phyloP scores from a whole-genome alignment of 2,113 vertebrate genomes.

The Heptranchias perlo region DNA sequence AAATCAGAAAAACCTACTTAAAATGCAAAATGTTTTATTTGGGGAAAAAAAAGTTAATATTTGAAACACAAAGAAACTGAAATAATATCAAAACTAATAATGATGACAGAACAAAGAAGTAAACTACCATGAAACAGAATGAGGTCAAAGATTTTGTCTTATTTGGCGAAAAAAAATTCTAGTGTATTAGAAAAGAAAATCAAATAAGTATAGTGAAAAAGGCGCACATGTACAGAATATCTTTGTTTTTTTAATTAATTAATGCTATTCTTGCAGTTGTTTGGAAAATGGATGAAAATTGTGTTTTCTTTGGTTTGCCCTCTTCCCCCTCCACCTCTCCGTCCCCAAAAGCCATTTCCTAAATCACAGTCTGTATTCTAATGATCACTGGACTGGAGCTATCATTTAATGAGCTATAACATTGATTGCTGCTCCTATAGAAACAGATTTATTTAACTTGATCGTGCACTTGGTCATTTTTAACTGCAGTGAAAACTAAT shows the following conservation, averaged over 20 bases:
- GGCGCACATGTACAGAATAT: not conserved
- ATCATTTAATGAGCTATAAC: slow-evolving; percentile 37
- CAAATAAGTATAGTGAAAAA: not conserved
- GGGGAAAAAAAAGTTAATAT: not conserved
- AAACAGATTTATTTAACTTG: slow-evolving; percentile 42
- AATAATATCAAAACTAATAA: slow-evolving; percentile 4
- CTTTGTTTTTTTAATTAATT: not conserved
- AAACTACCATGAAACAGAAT: not conserved
- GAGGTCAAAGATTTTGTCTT: not conserved
- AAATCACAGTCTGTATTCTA: slow-evolving; percentile 3
- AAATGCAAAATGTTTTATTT: not conserved
- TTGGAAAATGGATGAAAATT: not conserved
- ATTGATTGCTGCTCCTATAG: slow-evolving; percentile 39
- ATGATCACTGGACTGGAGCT: slow-evolving; percentile 1
- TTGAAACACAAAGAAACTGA: not conserved
- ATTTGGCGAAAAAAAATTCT: not conserved
- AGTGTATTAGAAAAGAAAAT: not conserved
- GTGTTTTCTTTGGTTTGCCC: not conserved
- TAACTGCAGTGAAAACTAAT: slow-evolving; percentile 38
- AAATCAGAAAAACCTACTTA: not conserved
- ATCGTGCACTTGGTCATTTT: slow-evolving; percentile 40
- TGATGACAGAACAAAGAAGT: not conserved
- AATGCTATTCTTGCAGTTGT: not conserved
- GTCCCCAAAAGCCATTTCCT: slow-evolving; percentile 14
- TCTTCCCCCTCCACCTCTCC: not conserved